Evolutionary conservation across 2,113 vertebrate species (phyloP), one percentile per base, ranked within the genome.

Genomic region (Bungarus multicinctus): DNA sequence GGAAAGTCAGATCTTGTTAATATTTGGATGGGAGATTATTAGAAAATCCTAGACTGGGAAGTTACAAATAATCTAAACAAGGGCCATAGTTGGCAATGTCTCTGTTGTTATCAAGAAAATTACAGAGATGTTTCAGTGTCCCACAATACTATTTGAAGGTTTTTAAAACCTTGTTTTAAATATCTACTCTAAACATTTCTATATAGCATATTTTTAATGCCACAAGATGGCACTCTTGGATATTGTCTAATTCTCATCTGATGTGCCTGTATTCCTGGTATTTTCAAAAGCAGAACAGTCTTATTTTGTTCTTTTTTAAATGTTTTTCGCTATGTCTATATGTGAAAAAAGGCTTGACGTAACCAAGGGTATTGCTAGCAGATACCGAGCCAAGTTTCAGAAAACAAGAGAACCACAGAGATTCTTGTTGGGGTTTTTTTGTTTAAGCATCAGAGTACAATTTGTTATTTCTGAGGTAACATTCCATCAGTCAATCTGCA

Each of bases 211-310:
- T 86, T 94, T 91, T 88, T 74, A 90, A n/a, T 9, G 23, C 93
- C 93, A 87, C 91, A 22, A 92, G 93, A 87, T 86, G 91, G 93
- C 69, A 85, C 88, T 87, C 74, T 45, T 74, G 57, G 57, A 69
- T 54, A 47, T 22, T 27, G 45, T 43, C 34, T 55, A 85, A 34
- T 12, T 23, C 30, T n/a, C 30, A 20, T 89, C 45, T 92, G 23
- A 89, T 39, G 0, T 54, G 3, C 47, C 23, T 58, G 16, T 23
- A 4, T 88, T 88, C 3, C 8, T 85, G 39, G 6, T 30, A 11
- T 57, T 64, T 64, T 55, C 55, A 55, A 25, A 86, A 30, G 5
- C 30, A 55, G 18, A 43, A 39, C 16, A 20, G 74, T 43, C 74
- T 85, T 34, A 34, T 27, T 43, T 54, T 45, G 34, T 16, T 60